phyloP scores from a whole-genome alignment of 2,113 vertebrate species.

The Lontra canadensis region DNA sequence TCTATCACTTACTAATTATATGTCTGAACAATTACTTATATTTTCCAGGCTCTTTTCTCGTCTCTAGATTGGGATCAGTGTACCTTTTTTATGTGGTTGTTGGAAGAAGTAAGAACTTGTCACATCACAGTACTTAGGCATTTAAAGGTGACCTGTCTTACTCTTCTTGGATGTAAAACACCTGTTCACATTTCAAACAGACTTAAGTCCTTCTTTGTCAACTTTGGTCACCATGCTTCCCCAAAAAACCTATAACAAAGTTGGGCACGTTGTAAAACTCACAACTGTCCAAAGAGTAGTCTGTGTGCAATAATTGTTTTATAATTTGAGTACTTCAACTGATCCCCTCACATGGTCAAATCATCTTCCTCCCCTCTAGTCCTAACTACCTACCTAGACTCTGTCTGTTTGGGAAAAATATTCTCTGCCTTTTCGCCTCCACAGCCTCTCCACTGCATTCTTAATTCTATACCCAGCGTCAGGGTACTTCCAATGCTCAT shows the following conservation, averaged over 20 bases:
- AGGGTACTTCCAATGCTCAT: not conserved
- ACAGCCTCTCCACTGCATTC: not conserved
- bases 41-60: not conserved
- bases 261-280: not conserved
- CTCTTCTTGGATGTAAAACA: not conserved
- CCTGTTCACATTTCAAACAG: not conserved
- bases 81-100: not conserved
- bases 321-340: not conserved
- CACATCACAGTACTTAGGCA: not conserved
- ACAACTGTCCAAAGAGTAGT: not conserved
- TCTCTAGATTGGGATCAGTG: not conserved
- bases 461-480: not conserved
- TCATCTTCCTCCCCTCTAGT: not conserved
- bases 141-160: not conserved
- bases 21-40: not conserved
- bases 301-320: not conserved
- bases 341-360: not conserved
- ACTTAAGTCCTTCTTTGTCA: not conserved
- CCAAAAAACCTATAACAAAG: not conserved
- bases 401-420: not conserved
- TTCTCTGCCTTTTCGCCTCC: not conserved
- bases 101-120: not conserved
- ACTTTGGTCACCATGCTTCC: not conserved
- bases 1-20: not conserved
- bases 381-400: not conserved